Conservation (phyloP, 2,797 vertebrate genomes). For the Karalla daura region DNA sequence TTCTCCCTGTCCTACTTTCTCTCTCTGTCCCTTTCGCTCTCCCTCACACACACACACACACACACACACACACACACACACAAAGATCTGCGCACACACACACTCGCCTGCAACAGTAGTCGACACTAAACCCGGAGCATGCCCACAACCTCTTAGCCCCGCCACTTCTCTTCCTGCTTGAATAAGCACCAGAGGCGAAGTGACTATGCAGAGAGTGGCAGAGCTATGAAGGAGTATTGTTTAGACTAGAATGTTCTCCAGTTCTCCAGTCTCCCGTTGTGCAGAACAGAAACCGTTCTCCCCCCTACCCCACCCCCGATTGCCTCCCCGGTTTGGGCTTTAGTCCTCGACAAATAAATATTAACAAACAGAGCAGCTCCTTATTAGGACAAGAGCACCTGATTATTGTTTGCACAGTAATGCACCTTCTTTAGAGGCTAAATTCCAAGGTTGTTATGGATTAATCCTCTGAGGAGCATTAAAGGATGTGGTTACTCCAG, state of each 20-base stretch:
- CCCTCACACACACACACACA: slow-evolving; percentile 23
- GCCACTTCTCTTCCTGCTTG: slow-evolving; percentile 61
- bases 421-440: not conserved
- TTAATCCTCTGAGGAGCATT: not conserved
- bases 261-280: slow-evolving; percentile 50
- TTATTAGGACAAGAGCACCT: slow-evolving; percentile 7
- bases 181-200: slow-evolving; percentile 63
- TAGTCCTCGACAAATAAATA: slow-evolving; percentile 30
- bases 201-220: slow-evolving; percentile 56
- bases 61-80: slow-evolving; percentile 17
- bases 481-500: not conserved
- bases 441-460: slow-evolving; percentile 19
- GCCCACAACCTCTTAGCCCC: slow-evolving; percentile 68
- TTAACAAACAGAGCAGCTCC: slow-evolving; percentile 12
- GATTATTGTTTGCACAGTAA: not conserved
- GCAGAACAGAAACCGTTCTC: slow-evolving; percentile 58
- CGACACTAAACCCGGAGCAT: slow-evolving; percentile 62
- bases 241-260: slow-evolving; percentile 65
- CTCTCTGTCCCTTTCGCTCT: slow-evolving; percentile 33
- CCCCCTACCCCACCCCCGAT: slow-evolving; percentile 64
- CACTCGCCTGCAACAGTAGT: slow-evolving; percentile 48
- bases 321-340: slow-evolving; percentile 60
- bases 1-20: slow-evolving; percentile 73
- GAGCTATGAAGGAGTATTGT: slow-evolving; percentile 58
- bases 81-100: slow-evolving; percentile 39